Conservation (phyloP, 2,797 vertebrate species). For the Muraenolepis orangiensis region DNA sequence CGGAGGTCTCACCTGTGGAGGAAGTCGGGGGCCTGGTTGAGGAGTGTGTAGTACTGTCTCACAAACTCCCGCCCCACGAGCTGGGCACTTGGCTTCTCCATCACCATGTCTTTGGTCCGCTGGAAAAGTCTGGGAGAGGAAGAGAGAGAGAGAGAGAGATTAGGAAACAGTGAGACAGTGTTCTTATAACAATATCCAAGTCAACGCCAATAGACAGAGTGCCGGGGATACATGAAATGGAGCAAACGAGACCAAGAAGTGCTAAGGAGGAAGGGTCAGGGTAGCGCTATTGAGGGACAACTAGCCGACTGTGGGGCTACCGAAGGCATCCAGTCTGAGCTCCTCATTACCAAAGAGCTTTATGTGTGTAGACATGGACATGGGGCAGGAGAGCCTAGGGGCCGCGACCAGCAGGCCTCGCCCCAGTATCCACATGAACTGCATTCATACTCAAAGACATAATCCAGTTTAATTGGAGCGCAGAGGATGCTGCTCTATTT, state of each 20-base stretch:
- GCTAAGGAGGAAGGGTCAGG: no score
- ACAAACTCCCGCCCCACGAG: constrained; percentile 99
- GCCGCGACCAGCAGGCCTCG: not conserved
- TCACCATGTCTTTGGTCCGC: constrained; percentile 99
- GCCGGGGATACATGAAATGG: no score
- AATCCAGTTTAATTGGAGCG: not conserved
- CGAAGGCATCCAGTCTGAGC: not conserved
- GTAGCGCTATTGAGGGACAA: constrained; percentile 7
- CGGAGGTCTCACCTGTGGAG: constrained; percentile 84
- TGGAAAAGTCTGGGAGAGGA: constrained; percentile 77
- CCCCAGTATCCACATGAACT: not conserved
- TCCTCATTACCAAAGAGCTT: no score
- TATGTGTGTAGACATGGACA: not conserved
- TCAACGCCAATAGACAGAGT: no score
- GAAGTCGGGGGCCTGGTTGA: constrained; percentile 97
- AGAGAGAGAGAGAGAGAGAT: constrained; percentile 4
- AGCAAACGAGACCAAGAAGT: no score
- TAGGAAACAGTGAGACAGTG: not conserved
- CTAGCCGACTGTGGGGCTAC: not conserved
- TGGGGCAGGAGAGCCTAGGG: not conserved
- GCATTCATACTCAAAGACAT: not conserved
- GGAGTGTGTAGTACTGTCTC: constrained; percentile 98
- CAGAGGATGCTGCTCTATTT: not conserved
- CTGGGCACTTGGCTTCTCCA: constrained; percentile 99
- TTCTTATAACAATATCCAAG: not conserved